Base-by-base conservation (phyloP, 30 jellyfish, hydroid and myxozoan species). In the Nemopilema nomurai region DNA sequence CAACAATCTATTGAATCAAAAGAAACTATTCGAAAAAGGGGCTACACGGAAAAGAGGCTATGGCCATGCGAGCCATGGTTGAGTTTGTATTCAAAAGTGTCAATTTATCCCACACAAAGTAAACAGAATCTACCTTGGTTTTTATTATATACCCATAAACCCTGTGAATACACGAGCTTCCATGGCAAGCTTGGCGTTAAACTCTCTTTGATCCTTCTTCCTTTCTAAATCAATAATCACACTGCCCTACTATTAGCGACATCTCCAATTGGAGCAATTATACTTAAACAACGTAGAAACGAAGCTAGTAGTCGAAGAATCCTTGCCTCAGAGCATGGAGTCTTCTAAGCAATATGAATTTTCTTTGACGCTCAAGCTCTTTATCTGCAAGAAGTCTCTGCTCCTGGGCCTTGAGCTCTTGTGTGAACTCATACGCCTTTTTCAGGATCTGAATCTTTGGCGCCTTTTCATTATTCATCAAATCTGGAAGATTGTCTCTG, bases 371-470 rank as follows among this genome's bases (percentile, higher is more conserved):
- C 57, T 76, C 87, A 0, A 25, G 32, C 57, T 87, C 87, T 29
- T 72, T 79, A 74, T 79, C 96, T 3, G 41, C 51, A 31, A 78
- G 91, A 49, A 87, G 70, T 4, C 75, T 26, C 29, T 62, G 69
- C 30, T 79, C 90, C 1, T 87, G 74, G 51, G 8, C 83, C 18
- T 87, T 90, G 33, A 87, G 87, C 51, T 71, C 30, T 28, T 75
- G 31, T 20, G 79, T 87, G 29, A 33, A 87, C 22, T 87, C 96
- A 29, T 51, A 70, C 26, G 96, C 96, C 24, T 77, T 77, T 19
- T 83, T 66, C n/a, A 87, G 62, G 9, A 87, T 69, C 65, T 76
- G 87, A 28, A 87, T 87, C 49, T 87, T 87, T 62, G 96, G 96
- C 18, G 96, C 53, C 16, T 90, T 87, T 62, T 87, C 96, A 0